Evolutionary conservation across 2,888 invertebrate genomes (phyloP), one percentile per base, ranked within the genome.

Genomic region (Julus scanicus): DNA sequence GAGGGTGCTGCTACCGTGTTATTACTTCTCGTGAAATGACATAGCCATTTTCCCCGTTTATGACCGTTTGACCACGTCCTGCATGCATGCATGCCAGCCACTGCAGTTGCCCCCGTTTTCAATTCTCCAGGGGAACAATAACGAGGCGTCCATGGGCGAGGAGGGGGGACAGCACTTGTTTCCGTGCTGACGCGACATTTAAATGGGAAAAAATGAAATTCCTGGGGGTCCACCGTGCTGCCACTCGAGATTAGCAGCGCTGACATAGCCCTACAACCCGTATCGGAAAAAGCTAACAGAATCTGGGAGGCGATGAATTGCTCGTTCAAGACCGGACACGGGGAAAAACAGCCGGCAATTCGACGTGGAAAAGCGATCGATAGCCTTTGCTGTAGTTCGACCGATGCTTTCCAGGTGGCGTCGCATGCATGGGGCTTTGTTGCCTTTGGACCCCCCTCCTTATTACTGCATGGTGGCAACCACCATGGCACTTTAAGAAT

Each of bases 211-310:
- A 71, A 71, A 71, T 71, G 8, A 71, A 71, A 71, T 71, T 71
- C 71, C 71, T 71, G 71, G 29, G n/a, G 71, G 71, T n/a, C 71
- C 71, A 29, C 71, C 29, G 71, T 71, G 71, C 71, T 71, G 71
- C 29, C 71, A 71, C 71, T 71, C 71, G 71, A 71, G 71, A 71
- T 71, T 71, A 71, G 71, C 71, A 71, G 71, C 71, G 71, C 71
- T 71, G 29, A 71, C 71, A 71, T 71, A 29, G 71, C 71, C 71
- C n/a, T n/a, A n/a, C 63, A 63, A 63, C 63, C 63, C 17, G n/a
- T 71, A 71, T 71, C 71, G 71, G 71, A 71, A 71, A 71, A 71
- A 71, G 71, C 71, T 71, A 71, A 71, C 71, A 71, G 71, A 71
- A 71, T 71, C 29, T 71, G 71, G 71, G 71, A 71, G 71, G 71